Evolutionary conservation across 2,888 invertebrate species (phyloP), one percentile per base, ranked within the genome.

Genomic region (Lepetodrilus schrolli): DNA sequence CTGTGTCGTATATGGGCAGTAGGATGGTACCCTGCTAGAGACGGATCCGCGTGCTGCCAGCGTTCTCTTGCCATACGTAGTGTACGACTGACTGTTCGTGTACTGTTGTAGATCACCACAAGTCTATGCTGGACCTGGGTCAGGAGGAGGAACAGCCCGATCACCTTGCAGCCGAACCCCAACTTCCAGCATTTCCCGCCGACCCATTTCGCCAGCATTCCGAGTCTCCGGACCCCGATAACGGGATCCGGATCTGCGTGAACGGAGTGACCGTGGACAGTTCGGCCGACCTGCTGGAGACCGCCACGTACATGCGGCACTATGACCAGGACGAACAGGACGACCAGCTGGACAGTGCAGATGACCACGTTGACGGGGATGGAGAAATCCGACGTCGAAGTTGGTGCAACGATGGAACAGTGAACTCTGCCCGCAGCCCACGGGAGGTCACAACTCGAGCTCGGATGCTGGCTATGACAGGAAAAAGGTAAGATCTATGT

Each of bases 191-290:
- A 49, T 72, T 65, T 36, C 30, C 43, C 65, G 37, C 20, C 26
- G 77, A 72, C 66, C 72, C 75, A 1, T 76, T 74, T 3, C 72
- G 68, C 10, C 75, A 72, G 5, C 72, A 77, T 65, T 58, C 74
- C 21, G 58, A 36, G 17, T 73, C 77, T 58, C 70, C 70, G 68
- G 38, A 75, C 36, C 73, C 74, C 38, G 83, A 83, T 20, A 71
- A 79, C 13, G 80, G 78, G 65, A 82, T 86, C n/a, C 81, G 81
- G 34, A 87, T 89, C 78, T 84, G 84, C 75, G 84, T 89, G 34
- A 89, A 89, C 75, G 88, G 88, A 47, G 83, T 86, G 49, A 89
- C 88, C 1, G 80, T 84, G 4, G 88, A 86, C 47, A 86, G 85
- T 75, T 78, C 82, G 5, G 81, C 84, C 5, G 82, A 84, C 36